Base-by-base conservation (phyloP, 2,797 vertebrate genomes). In the Phataginus tetradactyla region DNA sequence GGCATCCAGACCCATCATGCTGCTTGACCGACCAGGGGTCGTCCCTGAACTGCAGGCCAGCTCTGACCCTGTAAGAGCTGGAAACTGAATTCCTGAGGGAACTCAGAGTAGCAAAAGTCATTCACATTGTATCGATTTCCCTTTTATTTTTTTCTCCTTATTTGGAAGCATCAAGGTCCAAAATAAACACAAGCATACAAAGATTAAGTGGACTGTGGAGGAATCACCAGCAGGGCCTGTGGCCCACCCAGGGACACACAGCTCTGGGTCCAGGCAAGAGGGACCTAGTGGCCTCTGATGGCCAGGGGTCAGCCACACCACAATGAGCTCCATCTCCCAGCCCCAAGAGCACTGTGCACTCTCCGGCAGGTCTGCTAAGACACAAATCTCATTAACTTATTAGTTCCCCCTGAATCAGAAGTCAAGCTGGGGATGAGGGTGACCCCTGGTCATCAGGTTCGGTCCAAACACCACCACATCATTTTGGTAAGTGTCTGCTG, bases 1-100 rank as follows among this genome's bases (percentile, higher is more conserved):
- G 72, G 64, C 55, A 74, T 87, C 69, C 49, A 81, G 64, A 78
- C 61, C 80, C 89, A 91, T 3, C 15, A 14, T 5, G 45, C 55
- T 81, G 42, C 64, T 87, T 87, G 61, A 71, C 45, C 80, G 64
- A 66, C 37, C 29, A 88, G 71, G 64, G 79, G 14, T 32, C 92
- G n/a, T n/a, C 69, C 81, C 61, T 72, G 84, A 81, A 94, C 90
- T 3, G 39, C 49, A 79, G 92, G 57, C 37, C 61, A 61, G 85
- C 18, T 20, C 2, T 4, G 69, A 57, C 45, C 29, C 74, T 18
- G 0, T 5, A 27, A 86, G 21, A 37, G 59, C 78, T 7, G 1
- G 21, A 27, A 68, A 57, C 86, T 17, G 81, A 77, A 25, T 3
- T 61, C 57, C 86, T 17, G 15, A 69, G 74, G 83, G 71, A 49